Percentiles rank a stretch among this genome's conserved stretches.
Conservation (phyloP, 2,113 vertebrate species). For the Neolamprologus fasciatus region DNA sequence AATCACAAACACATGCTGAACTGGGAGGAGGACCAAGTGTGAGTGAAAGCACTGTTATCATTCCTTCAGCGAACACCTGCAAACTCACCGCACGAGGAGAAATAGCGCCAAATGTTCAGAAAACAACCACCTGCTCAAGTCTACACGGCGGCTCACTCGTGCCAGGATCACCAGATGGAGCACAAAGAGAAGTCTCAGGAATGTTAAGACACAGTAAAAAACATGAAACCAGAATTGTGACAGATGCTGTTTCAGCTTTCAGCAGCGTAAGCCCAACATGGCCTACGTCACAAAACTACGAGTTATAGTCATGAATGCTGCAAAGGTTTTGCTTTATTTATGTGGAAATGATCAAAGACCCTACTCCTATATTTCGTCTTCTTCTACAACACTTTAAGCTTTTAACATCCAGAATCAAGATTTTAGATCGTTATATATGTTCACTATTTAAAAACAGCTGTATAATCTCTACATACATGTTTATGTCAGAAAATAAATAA, state of each 20-base stretch:
- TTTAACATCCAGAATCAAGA: neutral
- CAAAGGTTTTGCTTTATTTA: neutral
- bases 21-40: neutral
- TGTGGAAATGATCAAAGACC: neutral
- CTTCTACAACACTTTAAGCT: neutral
- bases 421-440: neutral
- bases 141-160: neutral
- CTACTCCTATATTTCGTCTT: fast-evolving
- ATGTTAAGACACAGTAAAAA: neutral
- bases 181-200: neutral
- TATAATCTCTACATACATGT: neutral
- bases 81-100: neutral
- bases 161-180: neutral
- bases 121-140: neutral
- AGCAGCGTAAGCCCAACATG: neutral
- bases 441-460: neutral
- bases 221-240: neutral
- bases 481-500: neutral
- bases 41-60: neutral
- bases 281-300: neutral
- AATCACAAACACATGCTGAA: neutral
- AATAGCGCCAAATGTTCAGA: neutral
- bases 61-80: neutral
- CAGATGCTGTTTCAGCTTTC: neutral
- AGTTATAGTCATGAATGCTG: neutral